Evolutionary conservation across 2,797 vertebrate species (phyloP), one percentile per base, ranked within the genome.

Genomic region (Danio aesculapii): DNA sequence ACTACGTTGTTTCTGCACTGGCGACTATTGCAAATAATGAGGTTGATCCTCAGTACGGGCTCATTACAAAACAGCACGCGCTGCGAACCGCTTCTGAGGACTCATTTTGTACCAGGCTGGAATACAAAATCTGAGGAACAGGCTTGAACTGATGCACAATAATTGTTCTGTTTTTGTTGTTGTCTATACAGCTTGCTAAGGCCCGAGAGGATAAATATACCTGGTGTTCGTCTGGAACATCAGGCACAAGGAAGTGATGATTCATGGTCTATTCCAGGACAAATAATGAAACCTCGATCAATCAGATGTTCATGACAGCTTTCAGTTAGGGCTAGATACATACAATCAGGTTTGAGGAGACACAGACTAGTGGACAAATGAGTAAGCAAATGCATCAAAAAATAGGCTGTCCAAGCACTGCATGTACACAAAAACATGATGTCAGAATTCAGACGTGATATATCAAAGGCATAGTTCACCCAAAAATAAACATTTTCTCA

Each of bases 21-120:
- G 30, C 4, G 30, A 69, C 43, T 53, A 8, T 76, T 79, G 75
- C 82, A n/a, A 49, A 63, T 68, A 83, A 83, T 4, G 13, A 63
- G 75, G 17, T 58, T 53, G 39, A 17, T 30, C 14, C 70, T 13
- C 58, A 63, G 70, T 53, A 64, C 49, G 58, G 21, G 58, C 63
- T 64, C 78, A 75, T 81, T 83, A 83, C 39, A n/a, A 72, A 75
- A 58, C 50, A 39, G 12, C 14, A 2, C 59, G 57, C 14, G 8
- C 39, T 10, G 52, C 13, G 2, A 64, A 71, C 6, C 21, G 5
- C 6, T n/a, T 52, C 49, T 43, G 43, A 17, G 66, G 8, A 76
- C 47, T 46, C 39, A 57, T 19, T 63, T 72, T 61, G 30, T 73
- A 44, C 75, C 44, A 49, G 55, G 44, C 9, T 1, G 12, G 64